phyloP scores from a whole-genome alignment of 2,797 vertebrate genomes.

The Pelochelys cantorii region DNA sequence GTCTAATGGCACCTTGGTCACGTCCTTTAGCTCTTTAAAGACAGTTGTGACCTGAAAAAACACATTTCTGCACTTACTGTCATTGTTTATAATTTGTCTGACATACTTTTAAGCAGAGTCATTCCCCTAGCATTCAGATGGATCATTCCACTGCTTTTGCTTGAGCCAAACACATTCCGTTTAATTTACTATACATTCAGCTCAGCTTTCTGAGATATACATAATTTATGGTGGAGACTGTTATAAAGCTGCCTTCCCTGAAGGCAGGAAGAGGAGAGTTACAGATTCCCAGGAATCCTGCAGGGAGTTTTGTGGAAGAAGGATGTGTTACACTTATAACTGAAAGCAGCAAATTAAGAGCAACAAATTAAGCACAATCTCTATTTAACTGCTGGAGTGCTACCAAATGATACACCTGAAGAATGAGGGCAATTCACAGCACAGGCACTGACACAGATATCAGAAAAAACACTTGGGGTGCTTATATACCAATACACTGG shows the following conservation, averaged over 20 bases:
- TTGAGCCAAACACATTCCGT: constrained; percentile 46
- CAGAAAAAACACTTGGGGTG: rapidly evolving
- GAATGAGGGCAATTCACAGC: background rate
- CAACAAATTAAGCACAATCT: background rate
- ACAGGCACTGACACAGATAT: background rate
- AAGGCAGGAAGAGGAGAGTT: background rate
- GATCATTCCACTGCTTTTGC: constrained; percentile 30
- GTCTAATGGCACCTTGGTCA: background rate
- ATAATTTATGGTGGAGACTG: constrained; percentile 40
- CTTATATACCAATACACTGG: background rate
- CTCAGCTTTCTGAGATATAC: background rate
- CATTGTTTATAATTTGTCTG: constrained; percentile 43
- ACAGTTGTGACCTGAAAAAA: constrained; percentile 17
- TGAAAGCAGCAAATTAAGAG: background rate
- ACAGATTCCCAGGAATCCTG: background rate
- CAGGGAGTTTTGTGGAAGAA: background rate
- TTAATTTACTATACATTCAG: constrained; percentile 42
- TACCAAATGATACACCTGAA: background rate
- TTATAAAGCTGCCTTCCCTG: constrained; percentile 32
- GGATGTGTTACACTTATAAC: background rate
- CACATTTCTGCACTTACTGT: constrained; percentile 10
- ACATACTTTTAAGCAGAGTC: background rate
- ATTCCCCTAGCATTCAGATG: constrained; percentile 29
- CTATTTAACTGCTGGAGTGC: background rate
- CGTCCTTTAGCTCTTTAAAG: constrained; percentile 25